Conservation (phyloP, 2,113 vertebrate species). For the Microcebus murinus region DNA sequence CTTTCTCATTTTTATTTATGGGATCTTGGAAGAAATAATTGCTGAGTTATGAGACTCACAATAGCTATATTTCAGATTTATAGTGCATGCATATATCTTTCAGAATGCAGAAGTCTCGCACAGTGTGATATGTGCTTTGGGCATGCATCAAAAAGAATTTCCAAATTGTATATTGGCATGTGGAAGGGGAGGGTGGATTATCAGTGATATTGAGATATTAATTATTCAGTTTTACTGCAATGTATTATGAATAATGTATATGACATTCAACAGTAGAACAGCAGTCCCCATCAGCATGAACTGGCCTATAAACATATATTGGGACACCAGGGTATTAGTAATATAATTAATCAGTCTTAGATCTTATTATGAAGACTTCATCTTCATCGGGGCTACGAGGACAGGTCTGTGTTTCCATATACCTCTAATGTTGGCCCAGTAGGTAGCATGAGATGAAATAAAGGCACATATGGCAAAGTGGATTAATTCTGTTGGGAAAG, state of each 20-base stretch:
- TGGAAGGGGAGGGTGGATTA: constrained; percentile 47
- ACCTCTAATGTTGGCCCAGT: not conserved
- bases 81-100: constrained; percentile 30
- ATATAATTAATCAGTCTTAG: not conserved
- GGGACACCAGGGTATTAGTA: not conserved
- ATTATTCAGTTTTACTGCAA: constrained; percentile 69
- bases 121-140: constrained; percentile 37
- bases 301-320: not conserved
- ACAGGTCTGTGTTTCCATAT: not conserved
- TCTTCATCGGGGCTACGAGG: not conserved
- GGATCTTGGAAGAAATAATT: constrained; percentile 19
- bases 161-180: constrained; percentile 58
- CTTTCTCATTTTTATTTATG: constrained; percentile 41
- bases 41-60: constrained; percentile 19
- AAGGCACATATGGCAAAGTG: not conserved
- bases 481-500: not conserved
- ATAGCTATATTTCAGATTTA: constrained; percentile 45
- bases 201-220: constrained; percentile 60
- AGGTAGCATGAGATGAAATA: not conserved
- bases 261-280: constrained; percentile 37
- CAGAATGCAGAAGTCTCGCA: constrained; percentile 32
- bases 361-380: constrained; percentile 4
- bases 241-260: constrained; percentile 67
- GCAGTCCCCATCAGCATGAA: constrained; percentile 16
- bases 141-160: constrained; percentile 76